Base-by-base conservation (phyloP, 2,888 invertebrate species). In the Trichacis sp. region DNA sequence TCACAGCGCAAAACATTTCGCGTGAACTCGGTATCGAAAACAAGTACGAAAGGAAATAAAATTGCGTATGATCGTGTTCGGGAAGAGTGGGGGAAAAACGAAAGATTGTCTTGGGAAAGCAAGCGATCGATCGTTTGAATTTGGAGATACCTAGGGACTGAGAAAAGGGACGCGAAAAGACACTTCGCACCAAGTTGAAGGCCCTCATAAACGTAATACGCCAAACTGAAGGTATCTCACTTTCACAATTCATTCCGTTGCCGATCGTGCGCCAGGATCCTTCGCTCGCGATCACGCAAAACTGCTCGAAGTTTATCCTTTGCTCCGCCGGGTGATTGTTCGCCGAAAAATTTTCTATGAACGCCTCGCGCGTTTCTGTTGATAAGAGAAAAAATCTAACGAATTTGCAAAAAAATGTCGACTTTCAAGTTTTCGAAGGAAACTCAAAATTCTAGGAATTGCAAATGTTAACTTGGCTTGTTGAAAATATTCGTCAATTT, bases 251-350 rank as follows among this genome's bases (percentile, higher is more conserved):
- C 43, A 79, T 73, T 67, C 82, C 80, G 70, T 84, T 83, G 72
- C 64, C 78, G 72, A 80, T 83, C 60, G 71, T 67, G 42, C 77
- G 87, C 87, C 86, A 89, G 78, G 75, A 87, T 85, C 88, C 89
- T 87, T 95, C 94, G 2, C 92, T 91, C 73, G 94, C 90, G 60
- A 94, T 88, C 50, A 91, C 89, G 83, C 94, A 94, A 86, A 95
- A 95, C 66, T 93, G 90, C 77, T 95, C 94, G 80, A 94, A 95
- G 76, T 91, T 90, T 72, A 94, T 88, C 60, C 86, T 83, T 70
- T 85, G 81, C 61, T 84, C 81, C 17, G 74, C 69, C 17, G 79
- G 68, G 49, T 79, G 78, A 17, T 74, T 78, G 45, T 78, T 80
- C 38, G 59, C 64, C 47, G 76, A 71, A 66, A 76, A 73, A 62